These are phyloP conservation scores for Erythrolamprus reginae DNA, from an alignment of 2,113 vertebrate genomes.

Conservation along the genomic window DNA sequence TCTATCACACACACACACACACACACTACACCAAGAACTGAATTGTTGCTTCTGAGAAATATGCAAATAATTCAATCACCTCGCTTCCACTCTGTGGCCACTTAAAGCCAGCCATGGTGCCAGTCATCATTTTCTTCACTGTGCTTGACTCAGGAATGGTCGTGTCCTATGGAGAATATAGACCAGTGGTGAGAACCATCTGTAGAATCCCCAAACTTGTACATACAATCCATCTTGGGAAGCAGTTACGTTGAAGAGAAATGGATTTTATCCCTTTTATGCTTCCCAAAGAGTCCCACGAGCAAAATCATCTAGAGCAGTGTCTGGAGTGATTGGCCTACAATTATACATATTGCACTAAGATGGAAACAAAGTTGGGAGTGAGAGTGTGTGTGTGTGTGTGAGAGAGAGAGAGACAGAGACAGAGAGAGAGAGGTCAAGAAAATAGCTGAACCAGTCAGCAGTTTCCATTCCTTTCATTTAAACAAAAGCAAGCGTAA, in stretches of 20 bases:
- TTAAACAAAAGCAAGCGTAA: background rate
- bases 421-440: background rate
- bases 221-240: background rate
- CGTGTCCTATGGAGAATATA: slow-evolving; percentile 80
- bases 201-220: background rate
- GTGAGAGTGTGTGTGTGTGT: too few relatives aligned
- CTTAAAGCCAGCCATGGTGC: slow-evolving; percentile 89
- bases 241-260: background rate
- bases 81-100: slow-evolving; percentile 90
- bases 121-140: slow-evolving; percentile 87
- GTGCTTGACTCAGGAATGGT: slow-evolving; percentile 93
- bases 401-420: too few relatives aligned
- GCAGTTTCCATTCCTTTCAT: background rate
- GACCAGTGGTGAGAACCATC: slow-evolving; percentile 34
- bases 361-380: background rate
- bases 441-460: too few relatives aligned
- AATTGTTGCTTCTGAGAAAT: background rate
- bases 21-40: background rate
- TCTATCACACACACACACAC: background rate
- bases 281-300: background rate
- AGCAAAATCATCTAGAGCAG: background rate
- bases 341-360: background rate
- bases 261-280: background rate
- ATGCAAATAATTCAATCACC: slow-evolving; percentile 54
- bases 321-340: background rate